These are phyloP conservation scores for Morone chrysops DNA, from an alignment of 2,113 vertebrate genomes.

Conservation along the genomic window DNA sequence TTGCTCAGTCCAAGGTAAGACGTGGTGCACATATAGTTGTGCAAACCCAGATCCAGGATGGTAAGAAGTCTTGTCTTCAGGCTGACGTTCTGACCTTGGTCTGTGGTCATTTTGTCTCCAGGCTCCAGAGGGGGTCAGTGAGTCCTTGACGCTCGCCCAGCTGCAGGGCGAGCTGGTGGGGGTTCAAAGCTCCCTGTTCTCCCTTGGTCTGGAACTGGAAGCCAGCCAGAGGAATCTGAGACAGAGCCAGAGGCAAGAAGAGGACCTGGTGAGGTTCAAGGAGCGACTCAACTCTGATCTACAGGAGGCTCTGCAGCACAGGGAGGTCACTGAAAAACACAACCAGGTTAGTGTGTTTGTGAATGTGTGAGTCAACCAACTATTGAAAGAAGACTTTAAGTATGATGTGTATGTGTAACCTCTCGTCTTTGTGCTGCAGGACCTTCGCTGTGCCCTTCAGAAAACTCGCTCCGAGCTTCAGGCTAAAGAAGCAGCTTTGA, in stretches of 20 bases:
- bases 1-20: conserved; percentile 87
- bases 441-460: conserved; percentile 87
- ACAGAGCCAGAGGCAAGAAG: conserved; percentile 88
- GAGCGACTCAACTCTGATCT: conserved; percentile 86
- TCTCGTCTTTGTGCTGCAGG: conserved; percentile 78
- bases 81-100: conserved; percentile 10
- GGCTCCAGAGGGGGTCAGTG: conserved; percentile 66
- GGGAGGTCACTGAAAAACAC: conserved; percentile 90
- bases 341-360: conserved; percentile 87
- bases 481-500: conserved; percentile 86
- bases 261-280: conserved; percentile 82
- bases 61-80: neutral
- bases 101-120: conserved; percentile 44
- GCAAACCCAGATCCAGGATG: neutral
- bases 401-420: neutral
- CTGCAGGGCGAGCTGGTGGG: conserved; percentile 87
- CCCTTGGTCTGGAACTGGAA: conserved; percentile 90
- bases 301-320: conserved; percentile 88
- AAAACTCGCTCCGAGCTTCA: conserved; percentile 88
- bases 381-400: neutral
- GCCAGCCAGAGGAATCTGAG: conserved; percentile 85
- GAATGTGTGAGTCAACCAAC: neutral
- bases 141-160: conserved; percentile 72
- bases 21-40: neutral
- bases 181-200: conserved; percentile 90